Evolutionary conservation across 2,113 vertebrate species (phyloP).

Genomic region (Microtus richardsoni): DNA sequence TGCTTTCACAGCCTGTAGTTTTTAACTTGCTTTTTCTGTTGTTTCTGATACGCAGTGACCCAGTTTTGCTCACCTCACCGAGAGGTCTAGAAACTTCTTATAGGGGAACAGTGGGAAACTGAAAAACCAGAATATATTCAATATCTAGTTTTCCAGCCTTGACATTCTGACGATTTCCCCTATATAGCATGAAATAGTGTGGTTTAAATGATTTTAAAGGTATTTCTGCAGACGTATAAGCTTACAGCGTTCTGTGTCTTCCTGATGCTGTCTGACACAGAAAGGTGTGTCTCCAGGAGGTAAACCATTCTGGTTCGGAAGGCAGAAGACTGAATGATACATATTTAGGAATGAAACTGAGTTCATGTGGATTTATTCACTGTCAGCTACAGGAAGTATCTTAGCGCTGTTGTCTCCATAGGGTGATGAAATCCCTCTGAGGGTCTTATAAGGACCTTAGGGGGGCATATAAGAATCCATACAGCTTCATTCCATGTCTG

Average conservation of each 20-base stretch:
- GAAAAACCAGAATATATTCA: not conserved
- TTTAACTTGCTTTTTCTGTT: not conserved
- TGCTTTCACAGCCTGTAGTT: not conserved
- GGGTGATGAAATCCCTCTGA: not conserved
- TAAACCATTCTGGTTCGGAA: not conserved
- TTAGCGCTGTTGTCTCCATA: not conserved
- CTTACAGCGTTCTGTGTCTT: not conserved
- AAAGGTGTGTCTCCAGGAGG: fast-evolving
- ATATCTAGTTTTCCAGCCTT: not conserved
- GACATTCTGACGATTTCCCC: not conserved
- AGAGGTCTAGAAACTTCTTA: not conserved
- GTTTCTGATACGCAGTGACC: fast-evolving
- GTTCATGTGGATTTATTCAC: slow-evolving; percentile 8
- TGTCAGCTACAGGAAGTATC: not conserved
- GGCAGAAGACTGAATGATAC: not conserved
- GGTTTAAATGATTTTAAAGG: slow-evolving; percentile 13
- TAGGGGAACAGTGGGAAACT: not conserved
- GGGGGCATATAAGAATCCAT: not conserved
- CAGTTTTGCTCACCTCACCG: not conserved
- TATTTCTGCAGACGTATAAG: not conserved
- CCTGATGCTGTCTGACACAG: no score
- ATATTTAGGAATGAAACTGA: not conserved
- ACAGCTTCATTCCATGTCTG: not conserved
- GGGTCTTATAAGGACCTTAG: not conserved
- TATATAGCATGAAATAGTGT: not conserved